Base-by-base conservation (phyloP, 2,888 invertebrate genomes). In the Leucoma salicis region DNA sequence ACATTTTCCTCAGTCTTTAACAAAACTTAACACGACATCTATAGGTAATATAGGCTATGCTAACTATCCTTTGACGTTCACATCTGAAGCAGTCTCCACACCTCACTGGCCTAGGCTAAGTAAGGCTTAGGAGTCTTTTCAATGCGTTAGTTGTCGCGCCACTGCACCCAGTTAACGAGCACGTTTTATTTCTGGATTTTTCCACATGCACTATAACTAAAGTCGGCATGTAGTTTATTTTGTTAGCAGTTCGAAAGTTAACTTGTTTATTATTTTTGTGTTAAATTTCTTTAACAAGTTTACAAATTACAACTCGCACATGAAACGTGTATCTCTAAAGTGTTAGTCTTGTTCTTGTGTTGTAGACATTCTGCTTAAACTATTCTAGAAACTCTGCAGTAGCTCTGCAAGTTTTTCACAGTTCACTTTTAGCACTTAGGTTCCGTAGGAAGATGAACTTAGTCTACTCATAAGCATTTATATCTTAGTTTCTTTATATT, bases 111-210 rank as follows among this genome's bases (percentile, higher is more conserved):
- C 11, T 10, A 27, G 4, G 11, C 18, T 21, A 31, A 32, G 31
- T 29, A 18, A 4, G 49, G 51, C 53, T 66, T 55, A n/a, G 72
- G 66, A 66, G 72, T 65, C 74, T 62, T 73, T 78, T 77, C 70
- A 74, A 58, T 53, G 63, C 63, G 59, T 72, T 72, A 72, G 65
- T 42, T 56, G 56, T 72, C 80, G 79, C 77, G 69, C 57, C 77
- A 63, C 63, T 73, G 80, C 79, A 63, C 74, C 58, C 53, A 77
- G 79, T 78, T 85, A 85, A 83, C 83, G 83, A 83, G 82, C 66
- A 57, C 59, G 71, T 74, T 78, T 78, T 70, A 70, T 64, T 65
- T 53, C 48, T 55, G 62, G 63, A 66, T 62, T 37, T 66, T 67
- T 70, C 60, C 45, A 49, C 42, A 31, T 38, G 39, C 29, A 42